A percentile compares a stretch with the other conserved stretches of the same genome.
phyloP scores from a whole-genome alignment of 2,888 invertebrate genomes.

The Drosophila kuntzei region DNA sequence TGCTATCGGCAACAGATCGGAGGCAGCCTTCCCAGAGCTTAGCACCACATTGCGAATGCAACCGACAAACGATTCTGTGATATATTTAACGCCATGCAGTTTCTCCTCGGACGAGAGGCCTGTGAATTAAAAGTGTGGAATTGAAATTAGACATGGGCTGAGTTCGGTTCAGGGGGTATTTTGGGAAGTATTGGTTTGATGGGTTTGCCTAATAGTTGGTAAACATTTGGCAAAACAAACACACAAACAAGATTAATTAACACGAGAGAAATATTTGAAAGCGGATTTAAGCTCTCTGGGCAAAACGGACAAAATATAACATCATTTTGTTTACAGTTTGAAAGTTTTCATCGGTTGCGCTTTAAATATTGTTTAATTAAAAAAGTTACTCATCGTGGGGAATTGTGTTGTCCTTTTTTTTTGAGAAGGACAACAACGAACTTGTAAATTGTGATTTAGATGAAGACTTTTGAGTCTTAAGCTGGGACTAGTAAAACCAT shows the following conservation, averaged over 20 bases:
- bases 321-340: slow-evolving; percentile 65
- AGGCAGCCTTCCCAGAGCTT: slow-evolving; percentile 94
- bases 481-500: background rate
- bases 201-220: slow-evolving; percentile 47
- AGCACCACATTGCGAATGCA: slow-evolving; percentile 95
- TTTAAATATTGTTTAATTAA: slow-evolving; percentile 73
- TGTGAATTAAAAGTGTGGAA: slow-evolving; percentile 75
- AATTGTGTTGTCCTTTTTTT: slow-evolving; percentile 11
- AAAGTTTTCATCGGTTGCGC: slow-evolving; percentile 57
- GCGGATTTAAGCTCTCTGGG: slow-evolving; percentile 57
- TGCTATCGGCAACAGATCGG: slow-evolving; percentile 92
- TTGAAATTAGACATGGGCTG: slow-evolving; percentile 12
- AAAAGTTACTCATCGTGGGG: slow-evolving; percentile 52
- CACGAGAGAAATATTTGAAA: slow-evolving; percentile 67
- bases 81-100: slow-evolving; percentile 95
- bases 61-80: slow-evolving; percentile 96
- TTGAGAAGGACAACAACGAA: background rate
- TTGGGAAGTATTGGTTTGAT: slow-evolving; percentile 4
- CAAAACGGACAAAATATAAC: slow-evolving; percentile 27
- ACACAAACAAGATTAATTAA: slow-evolving; percentile 78
- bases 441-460: slow-evolving; percentile 14
- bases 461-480: slow-evolving; percentile 11
- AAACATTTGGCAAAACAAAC: slow-evolving; percentile 41
- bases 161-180: background rate
- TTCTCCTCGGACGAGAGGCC: slow-evolving; percentile 95